Base-by-base conservation (phyloP, 2,113 vertebrate genomes). In the Eublepharis macularius region DNA sequence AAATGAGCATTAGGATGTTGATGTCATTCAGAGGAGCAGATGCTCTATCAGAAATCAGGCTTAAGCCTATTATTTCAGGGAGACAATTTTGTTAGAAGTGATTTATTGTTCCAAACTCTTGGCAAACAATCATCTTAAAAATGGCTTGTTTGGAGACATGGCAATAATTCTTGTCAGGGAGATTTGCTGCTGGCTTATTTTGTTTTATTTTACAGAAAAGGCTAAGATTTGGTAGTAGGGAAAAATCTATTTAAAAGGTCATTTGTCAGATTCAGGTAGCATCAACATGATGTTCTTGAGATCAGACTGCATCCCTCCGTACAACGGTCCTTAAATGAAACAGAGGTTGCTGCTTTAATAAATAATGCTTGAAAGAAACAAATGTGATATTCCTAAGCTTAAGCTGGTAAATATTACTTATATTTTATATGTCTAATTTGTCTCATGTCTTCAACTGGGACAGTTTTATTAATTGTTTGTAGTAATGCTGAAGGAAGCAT, bases 41-140 rank as follows among this genome's bases (percentile, higher is more conserved):
- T 94, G 94, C 91, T 93, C 87, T 95, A 91, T 94, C 86, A 95
- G 89, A 95, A 92, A 89, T 93, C 90, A 89, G 74, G 68, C 77
- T 84, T 85, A 93, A 93, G 80, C 60, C 91, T 90, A 86, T 95
- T 96, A 94, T 94, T 94, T 83, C 88, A 94, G 90, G 93, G 87
- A 94, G 90, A 92, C 66, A 91, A 88, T 91, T 93, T 94, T 95
- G 90, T 92, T 92, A 87, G 82, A 96, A 95, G 70, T 87, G 60
- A 93, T 96, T 94, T 95, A 84, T 94, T 96, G 94, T 94, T 95
- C 94, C 94, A 95, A 93, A 90, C 86, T 86, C 72, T 93, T 94
- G 86, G 88, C 94, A 96, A 96, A 95, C 87, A 96, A 92, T 91
- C 63, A 82, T 88, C 88, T 34, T 29, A 81, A 65, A 70, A 81